Conservation (phyloP, 2,888 invertebrate genomes). For the Hirtodrosophila alboralis region DNA sequence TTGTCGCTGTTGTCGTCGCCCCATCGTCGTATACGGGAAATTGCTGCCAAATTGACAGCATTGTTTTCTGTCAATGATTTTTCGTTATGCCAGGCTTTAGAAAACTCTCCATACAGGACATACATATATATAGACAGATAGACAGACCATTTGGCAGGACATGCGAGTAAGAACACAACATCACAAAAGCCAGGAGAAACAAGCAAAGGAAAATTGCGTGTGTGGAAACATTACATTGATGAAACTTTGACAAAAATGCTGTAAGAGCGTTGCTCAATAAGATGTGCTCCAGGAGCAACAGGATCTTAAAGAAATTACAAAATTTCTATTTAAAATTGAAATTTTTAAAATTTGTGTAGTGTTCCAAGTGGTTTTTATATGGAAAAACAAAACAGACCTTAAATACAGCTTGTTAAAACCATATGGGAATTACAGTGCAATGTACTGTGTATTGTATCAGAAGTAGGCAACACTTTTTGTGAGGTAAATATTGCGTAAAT, state of each 20-base stretch:
- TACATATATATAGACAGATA: no score
- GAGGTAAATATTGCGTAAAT: no score
- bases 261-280: slow-evolving; percentile 13
- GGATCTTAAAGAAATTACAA: no score
- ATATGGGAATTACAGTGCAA: no score
- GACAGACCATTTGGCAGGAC: slow-evolving; percentile 32
- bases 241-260: slow-evolving; percentile 22
- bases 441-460: no score
- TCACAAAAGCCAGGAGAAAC: slow-evolving; percentile 27
- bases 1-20: slow-evolving; percentile 30
- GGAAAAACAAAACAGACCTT: no score
- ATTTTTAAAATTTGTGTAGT: no score
- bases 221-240: slow-evolving; percentile 30
- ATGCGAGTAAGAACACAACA: slow-evolving; percentile 34
- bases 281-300: no score
- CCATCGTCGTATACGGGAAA: slow-evolving; percentile 64
- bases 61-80: slow-evolving; percentile 75
- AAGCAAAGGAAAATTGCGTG: slow-evolving; percentile 42
- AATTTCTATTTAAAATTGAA: no score
- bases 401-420: no score
- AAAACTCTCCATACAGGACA: slow-evolving; percentile 9
- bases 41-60: slow-evolving; percentile 75
- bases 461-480: no score
- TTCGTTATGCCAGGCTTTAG: slow-evolving; percentile 23
- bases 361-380: no score